Conservation (phyloP, 23 tunicate species). For the Halocynthia roretzi region DNA sequence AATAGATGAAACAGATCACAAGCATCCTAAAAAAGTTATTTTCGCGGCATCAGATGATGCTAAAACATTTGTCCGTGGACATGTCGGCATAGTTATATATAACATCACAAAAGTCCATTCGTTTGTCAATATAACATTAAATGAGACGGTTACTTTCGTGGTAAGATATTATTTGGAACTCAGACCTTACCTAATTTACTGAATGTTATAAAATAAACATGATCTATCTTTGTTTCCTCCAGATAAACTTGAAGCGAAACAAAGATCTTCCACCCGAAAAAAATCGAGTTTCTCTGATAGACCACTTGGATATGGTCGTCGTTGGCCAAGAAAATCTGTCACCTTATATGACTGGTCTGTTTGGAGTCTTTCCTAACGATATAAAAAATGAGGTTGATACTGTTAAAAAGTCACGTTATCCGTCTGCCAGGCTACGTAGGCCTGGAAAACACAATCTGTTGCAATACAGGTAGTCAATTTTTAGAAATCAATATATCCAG, state of each 20-base stretch:
- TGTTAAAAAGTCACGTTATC: background rate
- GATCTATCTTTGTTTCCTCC: background rate
- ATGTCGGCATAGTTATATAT: background rate
- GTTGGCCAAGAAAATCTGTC: conserved; percentile 20
- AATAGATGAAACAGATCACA: conserved; percentile 9
- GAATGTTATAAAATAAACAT: background rate
- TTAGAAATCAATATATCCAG: background rate
- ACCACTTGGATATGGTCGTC: conserved; percentile 39
- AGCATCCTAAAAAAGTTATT: background rate
- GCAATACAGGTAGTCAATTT: conserved; percentile 8
- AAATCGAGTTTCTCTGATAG: conserved; percentile 9
- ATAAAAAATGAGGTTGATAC: background rate
- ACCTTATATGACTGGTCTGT: conserved; percentile 11
- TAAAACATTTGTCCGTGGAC: background rate
- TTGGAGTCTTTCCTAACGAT: conserved; percentile 23
- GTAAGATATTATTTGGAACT: conserved; percentile 4
- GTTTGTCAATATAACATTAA: conserved; percentile 23
- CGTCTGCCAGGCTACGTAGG: background rate
- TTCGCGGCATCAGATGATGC: conserved; percentile 17
- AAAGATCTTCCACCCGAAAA: conserved; percentile 10
- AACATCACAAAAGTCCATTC: conserved; percentile 30
- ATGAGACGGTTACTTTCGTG: conserved; percentile 11
- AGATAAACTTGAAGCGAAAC: conserved; percentile 26
- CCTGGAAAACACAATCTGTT: conserved; percentile 4
- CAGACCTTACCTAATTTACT: background rate